These are phyloP conservation scores for Montipora capitata DNA, from an alignment of 92 coral and sea anemone species.

Conservation along the genomic window DNA sequence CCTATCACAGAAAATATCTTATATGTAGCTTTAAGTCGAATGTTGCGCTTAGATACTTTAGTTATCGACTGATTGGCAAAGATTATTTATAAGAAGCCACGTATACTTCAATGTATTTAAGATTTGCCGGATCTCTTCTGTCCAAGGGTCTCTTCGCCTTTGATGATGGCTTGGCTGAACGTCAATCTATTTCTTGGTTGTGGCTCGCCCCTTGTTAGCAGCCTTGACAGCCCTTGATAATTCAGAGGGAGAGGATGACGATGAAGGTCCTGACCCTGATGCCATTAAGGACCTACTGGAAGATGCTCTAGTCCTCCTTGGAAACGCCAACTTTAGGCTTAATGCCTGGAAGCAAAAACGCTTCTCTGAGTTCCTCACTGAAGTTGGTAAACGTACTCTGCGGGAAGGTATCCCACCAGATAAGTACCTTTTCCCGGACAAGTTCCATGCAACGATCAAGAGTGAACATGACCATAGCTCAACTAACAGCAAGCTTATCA, in stretches of 20 bases:
- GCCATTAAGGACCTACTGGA: conserved; percentile 61
- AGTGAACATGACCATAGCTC: conserved; percentile 57
- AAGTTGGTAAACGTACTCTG: conserved; percentile 70
- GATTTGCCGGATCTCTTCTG: too few species aligned
- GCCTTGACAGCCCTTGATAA: conserved; percentile 72
- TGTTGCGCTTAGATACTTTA: too few species aligned
- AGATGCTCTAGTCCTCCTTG: conserved; percentile 73
- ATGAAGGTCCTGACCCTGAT: conserved; percentile 59
- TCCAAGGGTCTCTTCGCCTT: too few species aligned
- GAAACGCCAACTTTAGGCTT: conserved; percentile 67
- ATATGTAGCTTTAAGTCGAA: too few species aligned
- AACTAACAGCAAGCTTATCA: conserved; percentile 62
- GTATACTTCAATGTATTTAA: too few species aligned
- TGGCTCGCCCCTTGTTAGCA: conserved; percentile 66
- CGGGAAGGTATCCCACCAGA: conserved; percentile 66
- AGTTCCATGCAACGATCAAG: conserved; percentile 60
- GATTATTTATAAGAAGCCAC: too few species aligned
- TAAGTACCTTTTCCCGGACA: conserved; percentile 69
- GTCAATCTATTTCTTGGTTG: conserved; percentile 35
- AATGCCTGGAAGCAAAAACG: conserved; percentile 80
- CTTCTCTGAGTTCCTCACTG: conserved; percentile 64
- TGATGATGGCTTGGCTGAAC: conserved; percentile 71
- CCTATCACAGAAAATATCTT: too few species aligned
- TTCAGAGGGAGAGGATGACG: conserved; percentile 52
- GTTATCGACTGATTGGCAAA: too few species aligned